These are phyloP conservation scores for Tetramorium bicarinatum DNA, from an alignment of 2,888 invertebrate genomes.

Conservation along the genomic window DNA sequence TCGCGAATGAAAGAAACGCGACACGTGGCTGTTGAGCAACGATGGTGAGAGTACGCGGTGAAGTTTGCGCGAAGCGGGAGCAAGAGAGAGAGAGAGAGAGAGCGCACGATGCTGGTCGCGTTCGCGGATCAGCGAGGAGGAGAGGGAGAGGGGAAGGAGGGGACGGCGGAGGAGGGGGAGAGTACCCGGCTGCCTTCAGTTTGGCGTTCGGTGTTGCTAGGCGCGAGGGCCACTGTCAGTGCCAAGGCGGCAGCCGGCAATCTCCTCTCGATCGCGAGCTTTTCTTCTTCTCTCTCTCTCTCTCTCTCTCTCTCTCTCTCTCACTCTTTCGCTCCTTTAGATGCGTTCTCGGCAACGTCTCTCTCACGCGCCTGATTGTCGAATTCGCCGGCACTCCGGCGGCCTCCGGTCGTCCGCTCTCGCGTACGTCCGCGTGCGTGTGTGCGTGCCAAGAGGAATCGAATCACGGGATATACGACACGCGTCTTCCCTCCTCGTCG, in stretches of 20 bases:
- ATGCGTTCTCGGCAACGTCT: conserved; percentile 61
- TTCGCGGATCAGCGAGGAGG: conserved; percentile 33
- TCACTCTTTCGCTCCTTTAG: background rate
- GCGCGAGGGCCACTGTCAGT: conserved; percentile 85
- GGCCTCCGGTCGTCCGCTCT: conserved; percentile 51
- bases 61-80: conserved; percentile 46
- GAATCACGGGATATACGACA: conserved; percentile 52
- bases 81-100: conserved; percentile 57
- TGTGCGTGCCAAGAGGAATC: conserved; percentile 59
- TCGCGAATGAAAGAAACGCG: conserved; percentile 53
- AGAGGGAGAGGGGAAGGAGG: conserved; percentile 51
- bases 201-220: conserved; percentile 84
- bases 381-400: conserved; percentile 65
- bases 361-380: conserved; percentile 44
- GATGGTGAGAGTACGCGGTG: conserved; percentile 13
- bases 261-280: conserved; percentile 70
- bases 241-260: conserved; percentile 83
- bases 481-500: background rate
- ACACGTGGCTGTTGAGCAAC: conserved; percentile 9
- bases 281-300: conserved; percentile 11
- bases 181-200: conserved; percentile 77
- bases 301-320: conserved; percentile 1
- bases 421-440: conserved; percentile 64
- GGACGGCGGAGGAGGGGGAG: conserved; percentile 49
- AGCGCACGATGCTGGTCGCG: conserved; percentile 14